phyloP scores from a whole-genome alignment of 2,113 vertebrate genomes.

The Cochlearius cochlearius region DNA sequence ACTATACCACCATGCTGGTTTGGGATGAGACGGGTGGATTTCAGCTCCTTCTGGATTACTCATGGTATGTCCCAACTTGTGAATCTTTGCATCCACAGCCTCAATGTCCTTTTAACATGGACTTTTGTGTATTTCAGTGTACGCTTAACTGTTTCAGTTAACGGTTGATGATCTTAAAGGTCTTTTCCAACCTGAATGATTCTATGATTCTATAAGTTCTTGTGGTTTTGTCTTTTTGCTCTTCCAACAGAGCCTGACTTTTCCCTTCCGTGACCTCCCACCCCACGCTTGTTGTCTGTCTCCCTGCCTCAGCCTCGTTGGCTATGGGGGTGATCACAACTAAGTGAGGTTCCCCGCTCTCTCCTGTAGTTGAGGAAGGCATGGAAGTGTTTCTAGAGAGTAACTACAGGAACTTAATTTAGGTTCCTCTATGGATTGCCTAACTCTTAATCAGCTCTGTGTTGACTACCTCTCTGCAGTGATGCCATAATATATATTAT shows the following conservation, averaged over 20 bases:
- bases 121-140: neutral
- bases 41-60: neutral
- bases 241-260: neutral
- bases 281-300: neutral
- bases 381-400: neutral
- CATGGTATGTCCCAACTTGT: accelerated
- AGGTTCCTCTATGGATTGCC: neutral
- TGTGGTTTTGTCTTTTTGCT: neutral
- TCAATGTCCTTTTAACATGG: neutral
- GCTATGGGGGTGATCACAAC: neutral
- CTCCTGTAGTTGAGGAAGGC: neutral
- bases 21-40: neutral
- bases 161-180: no score
- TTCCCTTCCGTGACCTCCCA: neutral
- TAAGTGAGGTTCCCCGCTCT: neutral
- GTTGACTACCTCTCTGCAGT: neutral
- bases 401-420: neutral
- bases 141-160: no score
- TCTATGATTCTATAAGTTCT: neutral
- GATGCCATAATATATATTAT: neutral
- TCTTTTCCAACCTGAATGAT: no score
- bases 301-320: neutral
- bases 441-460: neutral
- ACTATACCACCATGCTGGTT: neutral
- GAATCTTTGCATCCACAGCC: neutral